Base-by-base conservation (phyloP, 2,113 vertebrate species). In the Psephotus haematonotus region DNA sequence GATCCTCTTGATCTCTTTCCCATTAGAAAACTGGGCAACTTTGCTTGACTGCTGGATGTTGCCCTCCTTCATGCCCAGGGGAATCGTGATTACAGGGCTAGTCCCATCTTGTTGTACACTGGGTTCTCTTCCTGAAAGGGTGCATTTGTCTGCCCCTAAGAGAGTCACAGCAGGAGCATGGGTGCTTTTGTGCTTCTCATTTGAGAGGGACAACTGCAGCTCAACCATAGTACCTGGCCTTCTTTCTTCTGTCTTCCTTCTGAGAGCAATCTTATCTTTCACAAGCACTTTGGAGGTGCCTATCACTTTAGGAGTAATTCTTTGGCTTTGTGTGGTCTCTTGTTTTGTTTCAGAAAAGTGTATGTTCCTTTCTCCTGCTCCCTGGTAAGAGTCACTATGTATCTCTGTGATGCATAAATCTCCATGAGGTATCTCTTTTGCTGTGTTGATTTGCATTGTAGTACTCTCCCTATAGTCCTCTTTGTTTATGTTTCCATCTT, bases 151-250 rank as follows among this genome's bases (percentile, higher is more conserved):
- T 60, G 97, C 81, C 77, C 98, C 98, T 47, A 68, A 63, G 75
- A 98, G 96, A 94, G 98, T 97, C 68, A 98, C 98, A 28, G 97
- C 93, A 57, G 98, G 96, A 55, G 95, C 63, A 33, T 17, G 95
- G 28, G 82, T 59, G 53, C 96, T 94, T 9, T 97, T 95, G 69
- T 96, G 92, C 2, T 46, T 75, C 10, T 98, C 98, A 82, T 97
- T 96, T 8, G 98, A 91, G 44, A 99, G 97, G 57, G 98, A 98
- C 82, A 99, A 93, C 94, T 99, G 99, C 69, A 99, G 95, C 97
- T 99, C 98, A 11, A 99, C 98, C 95, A 98, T 67, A 47, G 98
- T 64, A 62, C 98, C 98, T 13, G 97, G 96, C 69, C 92, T 96
- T 91, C 87, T 88, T 47, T 71, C 81, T 92, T 95, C 94, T 95